A percentile compares a stretch with the other conserved stretches of the same genome.
These are phyloP conservation scores for Canis aureus DNA, from an alignment of 2,113 vertebrate species.

Conservation along the genomic window DNA sequence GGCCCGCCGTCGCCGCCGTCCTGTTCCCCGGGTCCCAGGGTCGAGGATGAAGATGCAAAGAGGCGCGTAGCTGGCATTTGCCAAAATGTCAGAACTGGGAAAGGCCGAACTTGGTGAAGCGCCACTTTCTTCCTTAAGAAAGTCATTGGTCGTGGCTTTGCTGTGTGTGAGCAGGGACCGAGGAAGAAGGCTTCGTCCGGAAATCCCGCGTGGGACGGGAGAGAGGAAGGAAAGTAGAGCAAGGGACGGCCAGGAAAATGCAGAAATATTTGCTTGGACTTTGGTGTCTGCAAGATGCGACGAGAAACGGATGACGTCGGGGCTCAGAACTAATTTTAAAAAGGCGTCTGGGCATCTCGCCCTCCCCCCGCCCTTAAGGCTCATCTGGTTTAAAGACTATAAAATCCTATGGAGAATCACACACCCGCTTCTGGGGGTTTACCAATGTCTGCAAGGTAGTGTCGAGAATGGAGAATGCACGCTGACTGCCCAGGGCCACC, in stretches of 20 bases:
- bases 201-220: background rate
- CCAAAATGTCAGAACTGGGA: background rate
- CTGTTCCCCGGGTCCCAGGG: background rate
- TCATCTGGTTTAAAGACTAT: background rate
- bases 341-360: background rate
- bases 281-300: background rate
- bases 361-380: background rate
- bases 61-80: background rate
- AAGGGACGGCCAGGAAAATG: background rate
- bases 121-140: background rate
- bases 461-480: background rate
- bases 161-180: background rate
- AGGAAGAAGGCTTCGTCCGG: background rate
- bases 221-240: background rate
- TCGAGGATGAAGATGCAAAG: background rate
- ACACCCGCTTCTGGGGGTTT: background rate
- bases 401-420: background rate
- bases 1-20: background rate
- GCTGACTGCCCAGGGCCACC: background rate
- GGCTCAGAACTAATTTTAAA: background rate
- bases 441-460: background rate
- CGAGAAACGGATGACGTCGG: background rate
- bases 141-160: background rate
- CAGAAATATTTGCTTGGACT: background rate
- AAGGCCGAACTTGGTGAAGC: background rate